A percentile compares a stretch with the other conserved stretches of the same genome.
Conservation (phyloP, 2,797 vertebrate genomes). For the Lacerta agilis region DNA sequence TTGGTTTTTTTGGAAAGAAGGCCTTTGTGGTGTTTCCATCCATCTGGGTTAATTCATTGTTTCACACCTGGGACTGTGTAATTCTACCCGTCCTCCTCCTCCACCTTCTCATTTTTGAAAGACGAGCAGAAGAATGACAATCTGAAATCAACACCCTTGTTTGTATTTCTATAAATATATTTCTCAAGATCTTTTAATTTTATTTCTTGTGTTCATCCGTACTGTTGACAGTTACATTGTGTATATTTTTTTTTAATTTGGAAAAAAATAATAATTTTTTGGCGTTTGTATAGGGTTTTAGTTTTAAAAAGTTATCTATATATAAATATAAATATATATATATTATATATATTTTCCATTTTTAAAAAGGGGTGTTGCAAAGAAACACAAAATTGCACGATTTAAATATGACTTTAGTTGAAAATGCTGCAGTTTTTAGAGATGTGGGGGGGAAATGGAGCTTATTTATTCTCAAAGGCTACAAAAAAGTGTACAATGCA, state of each 20-base stretch:
- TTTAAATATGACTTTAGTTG: conserved; percentile 85
- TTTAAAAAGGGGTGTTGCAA: conserved; percentile 88
- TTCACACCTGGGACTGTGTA: conserved; percentile 33
- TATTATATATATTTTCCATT: conserved; percentile 84
- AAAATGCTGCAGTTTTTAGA: conserved; percentile 93
- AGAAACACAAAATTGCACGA: conserved; percentile 85
- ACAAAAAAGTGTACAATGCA: conserved; percentile 84
- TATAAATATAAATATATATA: conserved; percentile 56
- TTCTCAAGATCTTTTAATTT: conserved; percentile 82
- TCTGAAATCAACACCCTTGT: conserved; percentile 83
- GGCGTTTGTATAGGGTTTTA: conserved; percentile 73
- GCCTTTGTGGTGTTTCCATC: conserved; percentile 4
- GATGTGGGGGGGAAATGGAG: conserved; percentile 74
- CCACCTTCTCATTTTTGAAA: conserved; percentile 68
- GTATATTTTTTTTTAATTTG: conserved; percentile 71
- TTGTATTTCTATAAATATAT: conserved; percentile 85
- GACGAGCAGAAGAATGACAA: conserved; percentile 84
- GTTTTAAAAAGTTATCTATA: conserved; percentile 77
- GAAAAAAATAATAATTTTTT: conserved; percentile 43
- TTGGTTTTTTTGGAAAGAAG: background rate
- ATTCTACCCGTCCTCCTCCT: background rate
- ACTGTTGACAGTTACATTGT: conserved; percentile 93
- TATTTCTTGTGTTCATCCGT: conserved; percentile 90
- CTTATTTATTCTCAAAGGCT: conserved; percentile 80
- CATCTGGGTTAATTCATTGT: conserved; percentile 16